These are phyloP conservation scores for Psammodynastes pulverulentus DNA, from an alignment of 2,113 vertebrate species.

Conservation along the genomic window DNA sequence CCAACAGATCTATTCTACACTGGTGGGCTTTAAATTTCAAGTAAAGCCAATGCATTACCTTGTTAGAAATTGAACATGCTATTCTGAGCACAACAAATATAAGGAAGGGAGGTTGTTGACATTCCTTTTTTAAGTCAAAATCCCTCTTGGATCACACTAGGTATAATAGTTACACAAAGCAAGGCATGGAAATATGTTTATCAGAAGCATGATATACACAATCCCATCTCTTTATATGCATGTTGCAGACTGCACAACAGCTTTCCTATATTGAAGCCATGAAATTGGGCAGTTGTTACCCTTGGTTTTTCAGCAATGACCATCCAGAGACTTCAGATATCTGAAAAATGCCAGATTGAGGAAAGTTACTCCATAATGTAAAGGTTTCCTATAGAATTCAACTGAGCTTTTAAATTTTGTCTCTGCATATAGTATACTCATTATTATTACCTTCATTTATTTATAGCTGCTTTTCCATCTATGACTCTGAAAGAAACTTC, in stretches of 20 bases:
- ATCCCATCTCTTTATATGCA: neutral
- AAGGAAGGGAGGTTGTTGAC: neutral
- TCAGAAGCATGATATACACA: neutral
- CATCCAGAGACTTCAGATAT: neutral
- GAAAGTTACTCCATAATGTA: neutral
- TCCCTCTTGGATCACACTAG: neutral
- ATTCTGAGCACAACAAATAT: neutral
- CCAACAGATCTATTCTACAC: neutral
- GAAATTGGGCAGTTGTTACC: neutral
- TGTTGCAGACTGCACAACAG: neutral
- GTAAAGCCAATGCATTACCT: slow-evolving; percentile 1
- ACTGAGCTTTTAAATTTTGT: neutral
- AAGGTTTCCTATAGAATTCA: neutral
- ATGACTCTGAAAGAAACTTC: neutral
- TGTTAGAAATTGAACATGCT: neutral
- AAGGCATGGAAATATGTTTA: neutral
- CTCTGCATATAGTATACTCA: neutral
- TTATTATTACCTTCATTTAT: neutral
- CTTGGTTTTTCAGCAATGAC: neutral
- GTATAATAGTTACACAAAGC: neutral
- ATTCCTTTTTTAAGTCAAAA: neutral
- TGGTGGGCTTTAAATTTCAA: neutral
- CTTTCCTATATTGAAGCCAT: neutral
- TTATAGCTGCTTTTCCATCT: neutral
- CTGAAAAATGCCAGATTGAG: neutral